phyloP scores from a whole-genome alignment of 2,797 vertebrate genomes.

The Delichon dasypus region DNA sequence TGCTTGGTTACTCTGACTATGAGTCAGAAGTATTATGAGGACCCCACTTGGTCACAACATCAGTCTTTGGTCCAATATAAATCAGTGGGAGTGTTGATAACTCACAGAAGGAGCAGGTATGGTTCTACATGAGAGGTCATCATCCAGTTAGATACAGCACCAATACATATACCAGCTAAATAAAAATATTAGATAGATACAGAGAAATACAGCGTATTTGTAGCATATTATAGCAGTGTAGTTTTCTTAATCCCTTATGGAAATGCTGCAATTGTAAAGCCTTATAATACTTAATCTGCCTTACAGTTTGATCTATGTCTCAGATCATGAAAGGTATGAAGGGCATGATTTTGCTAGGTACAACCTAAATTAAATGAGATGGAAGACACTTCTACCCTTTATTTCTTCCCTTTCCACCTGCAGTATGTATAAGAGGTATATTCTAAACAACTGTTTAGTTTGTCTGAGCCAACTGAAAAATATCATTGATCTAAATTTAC shows the following conservation, averaged over 20 bases:
- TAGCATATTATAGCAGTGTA: not conserved
- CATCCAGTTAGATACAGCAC: not conserved
- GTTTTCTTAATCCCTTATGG: not conserved
- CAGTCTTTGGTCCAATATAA: not conserved
- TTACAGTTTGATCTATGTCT: not conserved
- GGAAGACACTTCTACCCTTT: not conserved
- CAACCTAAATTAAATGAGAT: not conserved
- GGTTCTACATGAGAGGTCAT: not conserved
- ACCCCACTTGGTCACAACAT: not conserved
- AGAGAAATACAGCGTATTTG: not conserved
- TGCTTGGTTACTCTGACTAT: not conserved
- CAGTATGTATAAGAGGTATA: not conserved
- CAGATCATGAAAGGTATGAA: not conserved
- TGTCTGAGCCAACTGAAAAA: not conserved
- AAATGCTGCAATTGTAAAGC: not conserved
- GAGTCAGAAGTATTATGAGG: constrained; percentile 1
- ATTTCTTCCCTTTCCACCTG: not conserved
- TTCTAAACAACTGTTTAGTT: not conserved
- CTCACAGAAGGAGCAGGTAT: not conserved
- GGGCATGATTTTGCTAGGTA: not conserved
- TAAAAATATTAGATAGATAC: not conserved
- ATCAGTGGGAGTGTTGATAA: not conserved
- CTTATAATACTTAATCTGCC: not conserved
- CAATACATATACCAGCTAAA: not conserved
- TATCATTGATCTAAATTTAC: not conserved